Evolutionary conservation across 2,113 vertebrate species (phyloP).

Genomic region (Leptocoma aspasia): DNA sequence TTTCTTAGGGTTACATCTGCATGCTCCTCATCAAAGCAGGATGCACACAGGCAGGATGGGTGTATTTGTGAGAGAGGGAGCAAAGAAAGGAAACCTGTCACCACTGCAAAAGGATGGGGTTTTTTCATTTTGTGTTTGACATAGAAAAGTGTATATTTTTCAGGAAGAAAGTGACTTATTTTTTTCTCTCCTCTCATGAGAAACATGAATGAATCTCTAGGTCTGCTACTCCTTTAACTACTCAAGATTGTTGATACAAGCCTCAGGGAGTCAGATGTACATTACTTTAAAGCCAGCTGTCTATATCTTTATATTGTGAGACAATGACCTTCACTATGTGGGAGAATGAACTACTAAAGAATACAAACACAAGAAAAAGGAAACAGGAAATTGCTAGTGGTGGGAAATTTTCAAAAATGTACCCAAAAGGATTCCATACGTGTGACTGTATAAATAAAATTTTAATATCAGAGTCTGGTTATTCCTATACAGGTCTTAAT

Average conservation of each 20-base stretch:
- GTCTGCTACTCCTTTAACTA: background rate
- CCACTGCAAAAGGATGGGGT: background rate
- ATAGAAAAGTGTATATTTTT: background rate
- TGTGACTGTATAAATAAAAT: conserved; percentile 2
- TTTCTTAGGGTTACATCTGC: background rate
- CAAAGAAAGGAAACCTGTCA: background rate
- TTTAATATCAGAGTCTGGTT: background rate
- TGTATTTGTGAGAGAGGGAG: background rate
- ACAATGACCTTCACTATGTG: conserved; percentile 55
- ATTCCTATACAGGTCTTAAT: background rate
- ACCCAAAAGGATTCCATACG: conserved; percentile 3
- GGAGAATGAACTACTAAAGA: conserved; percentile 48
- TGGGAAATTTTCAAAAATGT: conserved; percentile 45
- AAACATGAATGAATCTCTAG: background rate
- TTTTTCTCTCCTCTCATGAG: background rate
- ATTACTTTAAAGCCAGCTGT: conserved; percentile 60
- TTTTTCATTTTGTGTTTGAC: background rate
- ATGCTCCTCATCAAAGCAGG: background rate
- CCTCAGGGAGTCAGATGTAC: conserved; percentile 49
- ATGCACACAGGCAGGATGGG: background rate
- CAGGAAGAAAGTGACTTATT: background rate
- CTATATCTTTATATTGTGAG: conserved; percentile 53
- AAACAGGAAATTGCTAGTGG: conserved; percentile 57
- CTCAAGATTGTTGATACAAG: conserved; percentile 25
- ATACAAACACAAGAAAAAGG: conserved; percentile 31